A percentile compares a stretch with the other conserved stretches of the same genome.
phyloP scores from a whole-genome alignment of 2,888 invertebrate genomes.

The Calliscelio sp. region DNA sequence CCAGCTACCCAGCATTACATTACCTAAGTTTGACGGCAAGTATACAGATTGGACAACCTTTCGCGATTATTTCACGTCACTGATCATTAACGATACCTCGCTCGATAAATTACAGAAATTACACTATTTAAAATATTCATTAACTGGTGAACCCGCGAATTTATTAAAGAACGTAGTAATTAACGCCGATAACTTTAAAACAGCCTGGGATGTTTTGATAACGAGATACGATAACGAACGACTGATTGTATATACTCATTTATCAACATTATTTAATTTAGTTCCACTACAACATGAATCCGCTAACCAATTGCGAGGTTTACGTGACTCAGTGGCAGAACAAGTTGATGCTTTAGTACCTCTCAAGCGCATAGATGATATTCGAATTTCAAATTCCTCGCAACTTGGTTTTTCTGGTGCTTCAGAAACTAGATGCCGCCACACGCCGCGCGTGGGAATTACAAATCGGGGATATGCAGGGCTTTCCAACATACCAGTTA shows the following conservation, averaged over 20 bases:
- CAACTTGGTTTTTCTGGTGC: not conserved
- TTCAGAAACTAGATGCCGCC: constrained; percentile 2
- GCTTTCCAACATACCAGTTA: not conserved
- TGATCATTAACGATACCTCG: not conserved
- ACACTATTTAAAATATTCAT: constrained; percentile 13
- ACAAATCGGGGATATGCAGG: not conserved
- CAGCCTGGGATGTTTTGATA: not conserved
- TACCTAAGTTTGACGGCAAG: constrained; percentile 8
- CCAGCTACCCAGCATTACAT: too few relatives aligned
- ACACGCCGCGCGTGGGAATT: constrained; percentile 32
- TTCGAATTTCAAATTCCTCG: not conserved
- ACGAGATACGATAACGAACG: not conserved
- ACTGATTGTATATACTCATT: not conserved
- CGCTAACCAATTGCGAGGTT: not conserved
- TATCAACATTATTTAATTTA: not conserved
- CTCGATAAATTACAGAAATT: constrained; percentile 4
- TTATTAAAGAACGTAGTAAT: not conserved
- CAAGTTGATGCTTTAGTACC: not conserved
- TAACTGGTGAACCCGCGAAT: constrained; percentile 6
- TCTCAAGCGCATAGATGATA: not conserved
- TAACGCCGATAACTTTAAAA: not conserved
- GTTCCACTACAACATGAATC: not conserved
- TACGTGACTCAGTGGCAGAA: constrained; percentile 3
- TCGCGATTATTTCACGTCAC: constrained; percentile 1
- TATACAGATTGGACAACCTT: constrained; percentile 16